Evolutionary conservation across 2,113 vertebrate genomes (phyloP).

Genomic region (Spea multiplicata): DNA sequence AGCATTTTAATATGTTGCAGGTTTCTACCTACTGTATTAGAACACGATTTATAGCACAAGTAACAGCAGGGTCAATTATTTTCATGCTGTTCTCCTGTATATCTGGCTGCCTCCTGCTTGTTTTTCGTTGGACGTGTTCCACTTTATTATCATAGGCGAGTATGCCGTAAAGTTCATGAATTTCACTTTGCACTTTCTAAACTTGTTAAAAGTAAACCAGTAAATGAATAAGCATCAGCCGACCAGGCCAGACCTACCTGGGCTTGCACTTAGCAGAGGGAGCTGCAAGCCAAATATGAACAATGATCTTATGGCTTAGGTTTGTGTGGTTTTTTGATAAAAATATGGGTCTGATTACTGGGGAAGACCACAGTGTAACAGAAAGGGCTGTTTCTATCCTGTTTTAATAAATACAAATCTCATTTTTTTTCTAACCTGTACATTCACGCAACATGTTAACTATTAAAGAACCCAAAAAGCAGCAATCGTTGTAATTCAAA

Average conservation of each 20-base stretch:
- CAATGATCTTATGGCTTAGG: conserved; percentile 69
- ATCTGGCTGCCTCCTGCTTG: conserved; percentile 34
- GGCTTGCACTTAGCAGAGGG: conserved; percentile 62
- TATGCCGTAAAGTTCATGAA: conserved; percentile 55
- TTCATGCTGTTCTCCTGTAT: conserved; percentile 46
- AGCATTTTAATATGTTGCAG: conserved; percentile 47
- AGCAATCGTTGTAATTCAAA: too few relatives aligned
- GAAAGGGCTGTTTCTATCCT: conserved; percentile 57
- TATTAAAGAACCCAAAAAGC: too few relatives aligned
- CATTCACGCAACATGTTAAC: too few relatives aligned
- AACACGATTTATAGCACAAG: conserved; percentile 44
- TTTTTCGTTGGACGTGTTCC: conserved; percentile 51
- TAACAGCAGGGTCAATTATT: conserved; percentile 48
- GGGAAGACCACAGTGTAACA: conserved; percentile 53
- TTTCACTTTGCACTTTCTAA: conserved; percentile 64
- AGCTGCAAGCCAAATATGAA: conserved; percentile 63
- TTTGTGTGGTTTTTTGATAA: conserved; percentile 64
- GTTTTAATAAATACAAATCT: conserved; percentile 52
- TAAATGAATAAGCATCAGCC: conserved; percentile 51
- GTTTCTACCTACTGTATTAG: conserved; percentile 49
- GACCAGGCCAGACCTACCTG: conserved; percentile 63
- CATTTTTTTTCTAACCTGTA: conserved; percentile 3
- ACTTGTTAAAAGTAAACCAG: conserved; percentile 61
- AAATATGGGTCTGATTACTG: conserved; percentile 68
- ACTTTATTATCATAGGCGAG: conserved; percentile 48